Conservation (phyloP, 2,888 invertebrate genomes). For the Pinctada fucata region DNA sequence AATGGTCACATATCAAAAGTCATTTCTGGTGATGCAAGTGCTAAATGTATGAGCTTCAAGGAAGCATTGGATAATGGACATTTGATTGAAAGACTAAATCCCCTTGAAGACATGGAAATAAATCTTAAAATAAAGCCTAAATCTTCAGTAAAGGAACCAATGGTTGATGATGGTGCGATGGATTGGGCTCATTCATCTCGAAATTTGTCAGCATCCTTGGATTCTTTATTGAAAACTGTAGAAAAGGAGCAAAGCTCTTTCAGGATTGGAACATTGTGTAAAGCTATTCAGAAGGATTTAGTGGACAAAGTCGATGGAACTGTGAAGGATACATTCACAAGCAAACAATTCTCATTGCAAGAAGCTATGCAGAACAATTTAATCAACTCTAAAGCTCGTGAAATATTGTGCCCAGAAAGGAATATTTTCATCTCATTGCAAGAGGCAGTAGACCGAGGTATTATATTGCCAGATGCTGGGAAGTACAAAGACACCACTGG, state of each 20-base stretch:
- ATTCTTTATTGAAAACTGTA: slow-evolving; percentile 59
- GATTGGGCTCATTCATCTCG: slow-evolving; percentile 56
- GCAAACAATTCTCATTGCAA: slow-evolving; percentile 77
- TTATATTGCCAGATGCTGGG: slow-evolving; percentile 58
- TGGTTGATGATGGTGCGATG: slow-evolving; percentile 37
- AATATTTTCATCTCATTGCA: slow-evolving; percentile 59
- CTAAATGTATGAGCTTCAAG: slow-evolving; percentile 37
- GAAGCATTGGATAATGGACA: slow-evolving; percentile 29
- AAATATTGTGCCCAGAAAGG: slow-evolving; percentile 81
- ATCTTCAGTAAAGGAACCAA: slow-evolving; percentile 9
- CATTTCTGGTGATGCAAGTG: background rate
- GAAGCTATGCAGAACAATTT: slow-evolving; percentile 79
- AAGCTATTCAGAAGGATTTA: slow-evolving; percentile 56
- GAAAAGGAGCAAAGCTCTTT: slow-evolving; percentile 51
- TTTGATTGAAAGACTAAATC: slow-evolving; percentile 25
- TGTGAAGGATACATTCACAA: slow-evolving; percentile 57
- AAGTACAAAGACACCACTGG: slow-evolving; percentile 57
- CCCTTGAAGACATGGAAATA: background rate
- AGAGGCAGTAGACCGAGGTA: slow-evolving; percentile 56
- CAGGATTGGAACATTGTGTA: slow-evolving; percentile 53
- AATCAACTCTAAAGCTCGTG: slow-evolving; percentile 58
- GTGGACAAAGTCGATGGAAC: slow-evolving; percentile 45
- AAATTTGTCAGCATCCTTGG: slow-evolving; percentile 62
- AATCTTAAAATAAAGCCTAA: slow-evolving; percentile 1
- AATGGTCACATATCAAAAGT: slow-evolving; percentile 44